phyloP scores from a whole-genome alignment of 2,797 vertebrate genomes.

The Coregonus suidteri region DNA sequence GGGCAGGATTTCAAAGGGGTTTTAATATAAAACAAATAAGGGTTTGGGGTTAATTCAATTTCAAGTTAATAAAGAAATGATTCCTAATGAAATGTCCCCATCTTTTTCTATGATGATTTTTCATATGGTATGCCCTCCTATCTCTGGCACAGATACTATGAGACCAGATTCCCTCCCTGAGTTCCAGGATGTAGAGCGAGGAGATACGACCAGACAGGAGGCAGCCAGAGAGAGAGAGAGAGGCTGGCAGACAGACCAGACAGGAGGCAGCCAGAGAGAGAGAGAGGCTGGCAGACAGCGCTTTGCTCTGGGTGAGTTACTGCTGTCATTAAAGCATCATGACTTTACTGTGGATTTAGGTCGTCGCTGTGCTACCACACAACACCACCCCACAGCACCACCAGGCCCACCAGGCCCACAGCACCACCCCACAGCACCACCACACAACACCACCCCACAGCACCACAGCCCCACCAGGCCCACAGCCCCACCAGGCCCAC shows the following conservation, averaged over 20 bases:
- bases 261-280: not conserved
- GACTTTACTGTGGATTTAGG: slow-evolving; percentile 46
- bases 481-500: too few species aligned
- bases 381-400: not conserved
- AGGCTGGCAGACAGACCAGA: not conserved
- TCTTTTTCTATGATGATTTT: not conserved
- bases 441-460: too few species aligned
- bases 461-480: too few species aligned
- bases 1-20: not conserved
- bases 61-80: not conserved
- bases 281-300: not conserved
- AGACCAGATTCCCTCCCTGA: slow-evolving; percentile 26
- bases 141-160: not conserved
- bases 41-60: not conserved
- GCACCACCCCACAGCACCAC: too few species aligned
- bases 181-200: slow-evolving; percentile 18
- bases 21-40: not conserved
- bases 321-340: slow-evolving; percentile 49
- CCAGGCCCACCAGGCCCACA: slow-evolving; percentile 16
- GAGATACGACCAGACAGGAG: not conserved
- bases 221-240: too few species aligned
- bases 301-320: slow-evolving; percentile 37
- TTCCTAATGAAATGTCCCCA: not conserved
- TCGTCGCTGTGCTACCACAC: not conserved
- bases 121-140: slow-evolving; percentile 6